Base-by-base conservation (phyloP, 2,888 invertebrate species). In the Beris morrisii region DNA sequence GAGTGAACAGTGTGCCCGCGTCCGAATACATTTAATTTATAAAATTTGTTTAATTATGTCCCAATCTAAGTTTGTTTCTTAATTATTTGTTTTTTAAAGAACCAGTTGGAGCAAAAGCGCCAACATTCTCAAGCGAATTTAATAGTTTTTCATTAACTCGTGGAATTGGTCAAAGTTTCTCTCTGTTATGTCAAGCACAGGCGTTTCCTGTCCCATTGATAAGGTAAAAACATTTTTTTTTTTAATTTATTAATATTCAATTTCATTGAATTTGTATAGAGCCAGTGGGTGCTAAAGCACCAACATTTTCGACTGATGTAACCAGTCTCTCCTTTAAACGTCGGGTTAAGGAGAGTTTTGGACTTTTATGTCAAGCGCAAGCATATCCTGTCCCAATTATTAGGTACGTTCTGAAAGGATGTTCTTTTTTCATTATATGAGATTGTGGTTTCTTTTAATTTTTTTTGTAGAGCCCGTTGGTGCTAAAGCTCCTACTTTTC, bases 301-400 rank as follows among this genome's bases (percentile, higher is more conserved):
- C 87, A 7, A 83, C 84, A 68, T 84, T 87, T 73, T 83, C 85
- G 59, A 81, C 84, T 43, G 84, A 85, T 70, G 87, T 88, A 58
- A 85, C 84, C 76, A 83, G 83, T 74, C 83, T 81, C 68, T 83
- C 84, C 57, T 80, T 85, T 73, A 77, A 82, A 52, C 77, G 82
- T 72, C 74, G 79, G 45, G 75, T 76, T 64, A 80, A 78, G 22
- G 78, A 82, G 61, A 83, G 84, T 68, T 83, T 88, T 74, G 84
- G 85, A 15, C 77, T 89, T 67, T 79, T 88, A 63, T 90, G 89
- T 76, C 87, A 87, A 74, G 87, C 88, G 55, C 89, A 89, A 78
- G 88, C 85, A 5, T 86, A 82, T 81, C 91, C 91, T 54, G 85
- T 89, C 72, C 91, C 90, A 72, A 76, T 86, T 69, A 87, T 87